Percentiles rank a stretch among this genome's conserved stretches.
phyloP scores from a whole-genome alignment of 2,113 vertebrate genomes.

The Callopanchax toddi region DNA sequence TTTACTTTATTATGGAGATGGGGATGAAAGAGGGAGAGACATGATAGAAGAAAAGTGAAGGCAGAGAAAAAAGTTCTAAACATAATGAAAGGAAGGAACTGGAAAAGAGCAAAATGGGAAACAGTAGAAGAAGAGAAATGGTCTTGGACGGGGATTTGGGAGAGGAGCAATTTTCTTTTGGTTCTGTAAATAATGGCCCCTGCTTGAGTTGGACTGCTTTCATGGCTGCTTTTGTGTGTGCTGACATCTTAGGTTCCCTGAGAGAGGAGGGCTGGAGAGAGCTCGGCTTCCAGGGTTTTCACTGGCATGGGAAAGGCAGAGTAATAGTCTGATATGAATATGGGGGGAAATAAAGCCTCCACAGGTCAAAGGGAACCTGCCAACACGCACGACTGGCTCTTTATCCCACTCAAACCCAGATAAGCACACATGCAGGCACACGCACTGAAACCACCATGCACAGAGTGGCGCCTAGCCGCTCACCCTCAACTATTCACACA shows the following conservation, averaged over 20 bases:
- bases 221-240: slow-evolving; percentile 73
- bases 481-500: slow-evolving; percentile 24
- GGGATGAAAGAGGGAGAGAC: slow-evolving; percentile 22
- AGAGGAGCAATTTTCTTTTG: slow-evolving; percentile 69
- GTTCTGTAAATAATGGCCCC: slow-evolving; percentile 79
- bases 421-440: slow-evolving; percentile 30
- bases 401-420: slow-evolving; percentile 50
- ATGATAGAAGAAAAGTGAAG: slow-evolving; percentile 23
- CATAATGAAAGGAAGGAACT: slow-evolving; percentile 48
- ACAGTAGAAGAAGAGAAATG: slow-evolving; percentile 59
- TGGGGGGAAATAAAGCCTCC: slow-evolving; percentile 63
- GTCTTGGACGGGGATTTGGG: slow-evolving; percentile 25
- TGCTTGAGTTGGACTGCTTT: slow-evolving; percentile 79
- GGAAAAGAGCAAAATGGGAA: slow-evolving; percentile 54
- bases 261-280: slow-evolving; percentile 60
- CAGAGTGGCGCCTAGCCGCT: slow-evolving; percentile 13
- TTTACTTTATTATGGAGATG: slow-evolving; percentile 60
- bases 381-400: slow-evolving; percentile 61
- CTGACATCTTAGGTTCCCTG: slow-evolving; percentile 75
- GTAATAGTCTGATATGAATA: slow-evolving; percentile 70
- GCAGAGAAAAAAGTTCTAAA: slow-evolving; percentile 16
- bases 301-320: slow-evolving; percentile 72
- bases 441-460: slow-evolving; percentile 8
- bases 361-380: slow-evolving; percentile 68
- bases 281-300: slow-evolving; percentile 65